Conservation (phyloP, 2,113 vertebrate genomes). For the Chunga burmeisteri region DNA sequence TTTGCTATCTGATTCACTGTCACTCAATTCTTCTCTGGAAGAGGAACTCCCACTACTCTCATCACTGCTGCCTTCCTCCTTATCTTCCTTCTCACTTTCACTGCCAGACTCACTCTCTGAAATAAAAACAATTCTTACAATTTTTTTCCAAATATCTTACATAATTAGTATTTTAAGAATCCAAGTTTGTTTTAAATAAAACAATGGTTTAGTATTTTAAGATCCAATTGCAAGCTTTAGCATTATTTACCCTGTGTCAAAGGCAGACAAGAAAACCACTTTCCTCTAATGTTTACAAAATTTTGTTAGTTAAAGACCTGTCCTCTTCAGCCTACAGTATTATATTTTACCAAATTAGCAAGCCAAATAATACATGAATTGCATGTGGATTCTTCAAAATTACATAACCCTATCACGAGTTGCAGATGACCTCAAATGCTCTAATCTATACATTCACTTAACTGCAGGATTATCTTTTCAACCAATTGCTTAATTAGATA, state of each 20-base stretch:
- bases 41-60: slow-evolving; percentile 74
- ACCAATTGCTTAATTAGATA: slow-evolving; percentile 20
- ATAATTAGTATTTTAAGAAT: background rate
- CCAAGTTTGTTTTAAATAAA: background rate
- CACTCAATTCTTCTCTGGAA: slow-evolving; percentile 73
- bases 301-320: background rate
- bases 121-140: background rate
- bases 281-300: background rate
- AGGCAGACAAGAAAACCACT: background rate
- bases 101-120: slow-evolving; percentile 78
- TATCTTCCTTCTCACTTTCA: slow-evolving; percentile 70
- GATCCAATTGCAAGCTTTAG: background rate
- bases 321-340: background rate
- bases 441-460: background rate
- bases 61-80: slow-evolving; percentile 68
- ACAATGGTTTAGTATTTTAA: background rate
- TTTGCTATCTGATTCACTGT: slow-evolving; percentile 72
- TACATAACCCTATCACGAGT: background rate
- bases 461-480: slow-evolving; percentile 33
- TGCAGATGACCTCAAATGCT: slow-evolving; percentile 22
- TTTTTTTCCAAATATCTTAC: background rate
- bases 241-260: background rate
- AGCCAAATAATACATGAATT: background rate
- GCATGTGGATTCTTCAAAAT: background rate
- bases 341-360: background rate